A percentile compares a stretch with the other conserved stretches of the same genome.
phyloP scores from a whole-genome alignment of 2,888 invertebrate species.

The Aspidiotus rigidus region DNA sequence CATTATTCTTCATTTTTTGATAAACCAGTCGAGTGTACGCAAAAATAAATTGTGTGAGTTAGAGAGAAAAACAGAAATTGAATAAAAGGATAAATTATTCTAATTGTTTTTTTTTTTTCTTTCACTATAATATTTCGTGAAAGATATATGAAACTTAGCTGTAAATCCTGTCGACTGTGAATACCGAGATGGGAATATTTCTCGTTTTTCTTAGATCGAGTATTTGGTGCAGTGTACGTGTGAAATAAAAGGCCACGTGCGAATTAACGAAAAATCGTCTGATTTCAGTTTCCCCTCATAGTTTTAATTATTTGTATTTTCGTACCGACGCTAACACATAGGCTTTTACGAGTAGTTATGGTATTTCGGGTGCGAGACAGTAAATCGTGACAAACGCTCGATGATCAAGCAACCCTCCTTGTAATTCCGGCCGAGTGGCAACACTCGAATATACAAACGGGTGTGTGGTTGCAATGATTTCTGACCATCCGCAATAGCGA shows the following conservation, averaged over 20 bases:
- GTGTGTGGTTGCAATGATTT: not conserved
- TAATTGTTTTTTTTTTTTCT: constrained; percentile 14
- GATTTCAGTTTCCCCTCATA: not conserved
- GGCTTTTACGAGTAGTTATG: too few species aligned
- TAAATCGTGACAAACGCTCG: too few species aligned
- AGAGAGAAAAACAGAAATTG: too few species aligned
- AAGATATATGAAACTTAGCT: constrained; percentile 26
- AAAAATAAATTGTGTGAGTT: too few species aligned
- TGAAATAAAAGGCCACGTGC: not conserved
- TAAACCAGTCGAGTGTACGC: too few species aligned
- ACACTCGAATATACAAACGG: not conserved
- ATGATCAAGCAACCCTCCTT: too few species aligned
- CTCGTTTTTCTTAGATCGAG: not conserved
- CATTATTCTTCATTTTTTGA: constrained; percentile 24
- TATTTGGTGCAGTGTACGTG: not conserved
- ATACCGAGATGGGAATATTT: not conserved
- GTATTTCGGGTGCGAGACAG: too few species aligned
- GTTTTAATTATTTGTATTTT: not conserved
- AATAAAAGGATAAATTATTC: constrained; percentile 10
- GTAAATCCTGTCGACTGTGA: constrained; percentile 25
- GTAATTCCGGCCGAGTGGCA: too few species aligned
- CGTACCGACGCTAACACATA: not conserved
- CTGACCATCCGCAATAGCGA: not conserved
- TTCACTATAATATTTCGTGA: not conserved
- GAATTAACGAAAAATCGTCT: not conserved